These are phyloP conservation scores for Cyrtonyx montezumae DNA, from an alignment of 2,113 vertebrate species.

Conservation along the genomic window DNA sequence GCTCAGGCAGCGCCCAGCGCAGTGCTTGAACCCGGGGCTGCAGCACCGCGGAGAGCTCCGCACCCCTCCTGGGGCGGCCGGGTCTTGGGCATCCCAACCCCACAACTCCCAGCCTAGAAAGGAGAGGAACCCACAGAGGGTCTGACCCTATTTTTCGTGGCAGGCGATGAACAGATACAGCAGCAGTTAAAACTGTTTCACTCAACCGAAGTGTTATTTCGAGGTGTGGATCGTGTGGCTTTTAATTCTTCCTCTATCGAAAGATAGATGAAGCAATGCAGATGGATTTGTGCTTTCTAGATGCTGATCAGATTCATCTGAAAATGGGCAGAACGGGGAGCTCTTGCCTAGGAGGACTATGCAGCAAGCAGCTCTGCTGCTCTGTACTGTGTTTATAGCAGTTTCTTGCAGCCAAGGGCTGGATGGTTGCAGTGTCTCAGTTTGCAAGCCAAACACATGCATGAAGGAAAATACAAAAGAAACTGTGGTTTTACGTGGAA, in stretches of 20 bases:
- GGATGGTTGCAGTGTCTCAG: not conserved
- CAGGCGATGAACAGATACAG: rapidly evolving
- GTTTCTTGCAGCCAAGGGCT: not conserved
- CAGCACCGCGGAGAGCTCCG: constrained; percentile 24
- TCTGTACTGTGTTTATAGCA: not conserved
- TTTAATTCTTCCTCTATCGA: not conserved
- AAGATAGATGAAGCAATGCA: not conserved
- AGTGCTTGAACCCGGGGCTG: not conserved
- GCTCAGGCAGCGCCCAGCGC: rapidly evolving
- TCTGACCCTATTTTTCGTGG: not conserved
- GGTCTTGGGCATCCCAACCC: not conserved
- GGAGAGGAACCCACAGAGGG: not conserved
- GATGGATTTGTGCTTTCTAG: not conserved
- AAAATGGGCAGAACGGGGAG: rapidly evolving
- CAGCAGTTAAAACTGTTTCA: not conserved
- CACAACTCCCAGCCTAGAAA: too few relatives aligned
- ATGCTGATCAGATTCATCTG: not conserved
- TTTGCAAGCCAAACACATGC: not conserved
- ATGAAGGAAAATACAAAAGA: not conserved
- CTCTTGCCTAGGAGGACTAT: not conserved
- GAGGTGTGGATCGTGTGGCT: not conserved
- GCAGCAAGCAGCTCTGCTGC: rapidly evolving
- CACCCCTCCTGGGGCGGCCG: not conserved
- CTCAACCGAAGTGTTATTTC: rapidly evolving
- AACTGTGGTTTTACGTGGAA: not conserved